A percentile compares a stretch with the other conserved stretches of the same genome.
Conservation (phyloP, 2,113 vertebrate species). For the Pungitius pungitius region DNA sequence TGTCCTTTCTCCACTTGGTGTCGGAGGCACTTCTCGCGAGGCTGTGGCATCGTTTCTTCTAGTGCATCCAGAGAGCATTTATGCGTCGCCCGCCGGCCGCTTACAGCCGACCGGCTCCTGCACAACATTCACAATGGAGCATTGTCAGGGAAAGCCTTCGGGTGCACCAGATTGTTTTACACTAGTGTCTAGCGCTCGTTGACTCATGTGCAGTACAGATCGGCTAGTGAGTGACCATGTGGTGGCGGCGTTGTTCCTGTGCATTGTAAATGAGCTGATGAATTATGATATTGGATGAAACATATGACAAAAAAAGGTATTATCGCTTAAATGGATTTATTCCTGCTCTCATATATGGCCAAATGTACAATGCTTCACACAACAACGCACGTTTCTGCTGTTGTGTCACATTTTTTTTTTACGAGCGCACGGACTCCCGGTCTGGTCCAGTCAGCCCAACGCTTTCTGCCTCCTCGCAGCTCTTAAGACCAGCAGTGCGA, state of each 20-base stretch:
- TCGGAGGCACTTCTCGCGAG: neutral
- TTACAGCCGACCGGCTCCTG: neutral
- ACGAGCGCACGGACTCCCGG: neutral
- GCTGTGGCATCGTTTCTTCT: neutral
- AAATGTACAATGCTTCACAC: neutral
- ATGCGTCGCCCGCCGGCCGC: neutral
- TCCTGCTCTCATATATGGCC: neutral
- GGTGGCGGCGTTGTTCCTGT: neutral
- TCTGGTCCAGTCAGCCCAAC: constrained; percentile 14
- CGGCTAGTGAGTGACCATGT: neutral
- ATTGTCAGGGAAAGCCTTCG: neutral
- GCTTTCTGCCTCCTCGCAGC: constrained; percentile 22
- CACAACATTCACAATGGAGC: neutral
- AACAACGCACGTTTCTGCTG: neutral
- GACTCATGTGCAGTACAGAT: neutral
- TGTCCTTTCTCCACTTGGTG: neutral
- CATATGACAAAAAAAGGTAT: neutral
- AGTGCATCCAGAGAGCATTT: neutral
- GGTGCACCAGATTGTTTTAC: neutral
- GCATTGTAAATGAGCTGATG: neutral
- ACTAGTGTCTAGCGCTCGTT: neutral
- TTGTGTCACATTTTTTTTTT: neutral
- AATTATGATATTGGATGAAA: neutral
- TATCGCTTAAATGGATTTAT: neutral
- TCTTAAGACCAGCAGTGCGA: constrained; percentile 35